A percentile compares a stretch with the other conserved stretches of the same genome.
phyloP scores from a whole-genome alignment of 2,888 invertebrate genomes.

The Actias luna region DNA sequence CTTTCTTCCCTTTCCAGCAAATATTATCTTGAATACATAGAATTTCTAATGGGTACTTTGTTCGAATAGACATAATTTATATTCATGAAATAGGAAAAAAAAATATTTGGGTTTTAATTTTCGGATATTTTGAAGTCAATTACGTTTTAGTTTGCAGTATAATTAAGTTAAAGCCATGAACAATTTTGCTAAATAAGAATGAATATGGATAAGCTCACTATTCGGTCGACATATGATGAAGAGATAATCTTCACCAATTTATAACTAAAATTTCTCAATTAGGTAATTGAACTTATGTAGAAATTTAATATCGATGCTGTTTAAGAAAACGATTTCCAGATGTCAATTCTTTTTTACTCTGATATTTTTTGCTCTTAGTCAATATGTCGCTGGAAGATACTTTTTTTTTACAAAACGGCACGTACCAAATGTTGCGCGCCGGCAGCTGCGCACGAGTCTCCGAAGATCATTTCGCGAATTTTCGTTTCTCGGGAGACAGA shows the following conservation, averaged over 20 bases:
- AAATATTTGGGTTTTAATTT: too few species aligned
- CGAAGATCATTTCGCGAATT: constrained; percentile 68
- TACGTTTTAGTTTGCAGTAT: too few species aligned
- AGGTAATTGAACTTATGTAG: not conserved
- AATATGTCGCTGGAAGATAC: constrained; percentile 35
- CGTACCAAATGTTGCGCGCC: constrained; percentile 71
- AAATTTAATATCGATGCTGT: not conserved
- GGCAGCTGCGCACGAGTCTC: constrained; percentile 63
- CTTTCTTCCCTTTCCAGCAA: too few species aligned
- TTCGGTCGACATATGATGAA: not conserved
- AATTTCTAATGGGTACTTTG: too few species aligned
- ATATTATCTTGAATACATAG: too few species aligned
- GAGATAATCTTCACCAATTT: not conserved
- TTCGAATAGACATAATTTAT: too few species aligned
- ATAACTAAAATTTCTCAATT: not conserved
- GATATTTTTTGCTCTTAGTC: constrained; percentile 39
- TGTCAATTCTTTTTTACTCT: constrained; percentile 18
- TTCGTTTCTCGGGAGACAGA: constrained; percentile 57
- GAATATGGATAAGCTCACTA: not conserved
- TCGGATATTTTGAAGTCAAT: too few species aligned
- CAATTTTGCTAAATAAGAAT: not conserved
- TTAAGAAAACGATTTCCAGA: constrained; percentile 14
- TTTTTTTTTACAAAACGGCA: constrained; percentile 55
- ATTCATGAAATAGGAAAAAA: too few species aligned
- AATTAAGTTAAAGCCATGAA: too few species aligned